phyloP scores from a whole-genome alignment of 1,140 invertebrate genomes.

The Drosophila carrolli region DNA sequence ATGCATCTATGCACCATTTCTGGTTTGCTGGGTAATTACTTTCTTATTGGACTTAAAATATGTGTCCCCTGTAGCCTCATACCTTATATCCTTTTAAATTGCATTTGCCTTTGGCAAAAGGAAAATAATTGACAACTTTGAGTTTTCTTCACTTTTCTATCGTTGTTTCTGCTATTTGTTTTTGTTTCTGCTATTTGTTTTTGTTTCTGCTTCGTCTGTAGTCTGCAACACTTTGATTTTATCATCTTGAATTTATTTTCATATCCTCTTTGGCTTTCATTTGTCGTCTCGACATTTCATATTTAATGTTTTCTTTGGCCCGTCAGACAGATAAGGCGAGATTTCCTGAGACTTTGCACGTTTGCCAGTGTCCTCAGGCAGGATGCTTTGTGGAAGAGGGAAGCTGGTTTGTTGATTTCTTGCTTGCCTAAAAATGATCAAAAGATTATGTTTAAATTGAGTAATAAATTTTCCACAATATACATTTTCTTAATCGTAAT shows the following conservation, averaged over 20 bases:
- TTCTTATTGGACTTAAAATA: too few species aligned
- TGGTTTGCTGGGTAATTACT: too few species aligned
- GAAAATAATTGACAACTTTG: conserved; percentile 19
- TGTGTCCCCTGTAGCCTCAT: not conserved
- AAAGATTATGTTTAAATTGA: conserved; percentile 4
- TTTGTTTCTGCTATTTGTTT: not conserved
- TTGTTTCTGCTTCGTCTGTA: not conserved
- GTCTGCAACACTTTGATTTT: conserved; percentile 31
- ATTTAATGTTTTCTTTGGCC: conserved; percentile 9
- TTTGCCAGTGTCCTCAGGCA: not conserved
- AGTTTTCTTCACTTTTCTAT: conserved; percentile 1
- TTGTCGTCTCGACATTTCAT: conserved; percentile 37
- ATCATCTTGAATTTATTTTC: conserved; percentile 26
- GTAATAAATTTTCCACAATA: not conserved
- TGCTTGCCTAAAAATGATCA: not conserved
- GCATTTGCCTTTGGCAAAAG: conserved; percentile 6
- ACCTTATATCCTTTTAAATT: not conserved
- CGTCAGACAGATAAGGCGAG: conserved; percentile 9
- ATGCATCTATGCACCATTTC: too few species aligned
- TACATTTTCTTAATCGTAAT: not conserved
- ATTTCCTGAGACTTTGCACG: conserved; percentile 13
- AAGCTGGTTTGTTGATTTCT: conserved; percentile 6
- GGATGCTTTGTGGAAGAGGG: not conserved
- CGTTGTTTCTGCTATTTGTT: not conserved
- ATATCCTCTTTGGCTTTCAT: conserved; percentile 21